These are phyloP conservation scores for Rhingia campestris DNA, from an alignment of 2,888 invertebrate genomes.

Conservation along the genomic window DNA sequence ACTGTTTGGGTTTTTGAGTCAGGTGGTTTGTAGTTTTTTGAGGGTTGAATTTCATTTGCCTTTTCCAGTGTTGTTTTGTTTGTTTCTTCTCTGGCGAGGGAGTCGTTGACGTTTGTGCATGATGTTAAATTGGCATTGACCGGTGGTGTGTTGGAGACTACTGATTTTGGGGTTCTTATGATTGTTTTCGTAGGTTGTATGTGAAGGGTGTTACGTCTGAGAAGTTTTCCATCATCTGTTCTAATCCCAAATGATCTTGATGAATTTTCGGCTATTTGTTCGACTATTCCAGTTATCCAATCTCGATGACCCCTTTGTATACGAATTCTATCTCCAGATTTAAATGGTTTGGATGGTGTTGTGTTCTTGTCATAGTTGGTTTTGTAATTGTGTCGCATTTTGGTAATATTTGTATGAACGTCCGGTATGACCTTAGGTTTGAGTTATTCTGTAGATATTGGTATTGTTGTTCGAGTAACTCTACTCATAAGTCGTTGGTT, in stretches of 20 bases:
- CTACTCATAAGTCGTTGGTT: slow-evolving; percentile 67
- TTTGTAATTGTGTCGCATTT: slow-evolving; percentile 60
- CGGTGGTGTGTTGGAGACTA: slow-evolving; percentile 26
- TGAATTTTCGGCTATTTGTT: slow-evolving; percentile 24
- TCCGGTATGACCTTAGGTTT: slow-evolving; percentile 38
- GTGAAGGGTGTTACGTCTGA: slow-evolving; percentile 62
- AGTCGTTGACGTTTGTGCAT: background rate
- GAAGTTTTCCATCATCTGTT: slow-evolving; percentile 53
- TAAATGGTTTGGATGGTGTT: slow-evolving; percentile 32
- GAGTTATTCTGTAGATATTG: slow-evolving; percentile 47
- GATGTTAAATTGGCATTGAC: background rate
- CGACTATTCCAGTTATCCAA: slow-evolving; percentile 51
- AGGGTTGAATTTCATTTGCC: background rate
- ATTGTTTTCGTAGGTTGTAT: slow-evolving; percentile 55
- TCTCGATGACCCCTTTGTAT: no score
- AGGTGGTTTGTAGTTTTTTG: background rate
- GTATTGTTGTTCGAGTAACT: no score
- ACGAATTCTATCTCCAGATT: slow-evolving; percentile 54
- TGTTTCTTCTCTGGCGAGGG: background rate
- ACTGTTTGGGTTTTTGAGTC: background rate
- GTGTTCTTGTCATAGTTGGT: slow-evolving; percentile 43
- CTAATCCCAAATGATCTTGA: slow-evolving; percentile 50
- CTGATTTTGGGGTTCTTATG: slow-evolving; percentile 23
- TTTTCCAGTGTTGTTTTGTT: background rate
- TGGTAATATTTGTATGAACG: slow-evolving; percentile 55